Conservation (phyloP, 1,140 invertebrate genomes). For the Orius insidiosus region DNA sequence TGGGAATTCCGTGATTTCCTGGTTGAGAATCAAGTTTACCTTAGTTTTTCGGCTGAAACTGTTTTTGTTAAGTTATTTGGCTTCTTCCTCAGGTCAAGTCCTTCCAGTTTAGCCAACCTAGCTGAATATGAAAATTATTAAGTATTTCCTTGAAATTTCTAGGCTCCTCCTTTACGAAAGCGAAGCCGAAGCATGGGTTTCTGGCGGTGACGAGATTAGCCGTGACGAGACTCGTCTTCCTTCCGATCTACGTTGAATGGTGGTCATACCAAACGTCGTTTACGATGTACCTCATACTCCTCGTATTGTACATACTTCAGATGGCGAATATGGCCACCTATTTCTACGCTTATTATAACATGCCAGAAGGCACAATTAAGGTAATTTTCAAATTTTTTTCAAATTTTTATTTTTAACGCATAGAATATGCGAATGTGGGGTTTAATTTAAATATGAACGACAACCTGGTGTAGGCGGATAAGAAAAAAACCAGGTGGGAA, state of each 20-base stretch:
- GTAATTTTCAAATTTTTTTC: constrained; percentile 12
- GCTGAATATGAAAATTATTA: no score
- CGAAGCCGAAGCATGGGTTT: constrained; percentile 77
- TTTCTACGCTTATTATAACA: constrained; percentile 25
- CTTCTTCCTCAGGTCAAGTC: no score
- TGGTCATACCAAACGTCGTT: constrained; percentile 74
- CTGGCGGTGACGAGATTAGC: constrained; percentile 63
- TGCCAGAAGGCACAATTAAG: constrained; percentile 19
- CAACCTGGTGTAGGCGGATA: no score
- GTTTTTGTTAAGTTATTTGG: no score
- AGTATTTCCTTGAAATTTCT: no score
- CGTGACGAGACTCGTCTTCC: constrained; percentile 54
- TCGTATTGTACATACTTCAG: constrained; percentile 61
- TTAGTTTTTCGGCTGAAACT: no score
- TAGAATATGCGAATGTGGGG: not conserved
- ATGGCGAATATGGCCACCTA: constrained; percentile 48
- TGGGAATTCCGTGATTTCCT: no score
- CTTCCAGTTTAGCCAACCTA: no score
- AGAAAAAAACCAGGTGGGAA: not conserved
- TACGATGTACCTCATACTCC: constrained; percentile 48
- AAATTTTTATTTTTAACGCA: not conserved
- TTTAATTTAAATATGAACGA: not conserved
- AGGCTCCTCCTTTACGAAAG: constrained; percentile 88
- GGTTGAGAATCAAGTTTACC: no score
- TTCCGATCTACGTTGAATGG: constrained; percentile 70